Conservation (phyloP, 2,113 vertebrate species). For the Phrynocephalus versicolor region DNA sequence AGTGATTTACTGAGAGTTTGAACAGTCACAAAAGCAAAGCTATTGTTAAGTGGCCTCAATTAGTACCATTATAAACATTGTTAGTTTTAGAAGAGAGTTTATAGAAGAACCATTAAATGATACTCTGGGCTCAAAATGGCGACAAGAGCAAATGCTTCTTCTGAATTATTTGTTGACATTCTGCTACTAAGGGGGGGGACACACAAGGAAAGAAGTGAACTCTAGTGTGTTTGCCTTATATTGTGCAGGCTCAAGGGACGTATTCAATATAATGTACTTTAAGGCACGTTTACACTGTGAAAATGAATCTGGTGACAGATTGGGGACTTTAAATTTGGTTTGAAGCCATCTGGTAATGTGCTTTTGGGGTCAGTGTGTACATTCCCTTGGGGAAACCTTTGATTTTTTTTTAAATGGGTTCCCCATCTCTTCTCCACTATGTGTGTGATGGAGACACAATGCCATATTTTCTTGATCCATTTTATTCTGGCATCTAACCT, state of each 20-base stretch:
- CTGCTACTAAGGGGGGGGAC: not conserved
- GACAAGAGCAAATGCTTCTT: conserved; percentile 3
- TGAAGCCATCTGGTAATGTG: no score
- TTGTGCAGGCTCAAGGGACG: not conserved
- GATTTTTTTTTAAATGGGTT: no score
- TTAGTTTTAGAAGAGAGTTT: conserved; percentile 44
- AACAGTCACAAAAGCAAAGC: conserved; percentile 40
- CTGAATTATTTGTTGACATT: conserved; percentile 62
- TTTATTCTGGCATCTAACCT: no score
- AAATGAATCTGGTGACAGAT: no score
- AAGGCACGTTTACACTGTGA: no score
- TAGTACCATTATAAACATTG: conserved; percentile 62
- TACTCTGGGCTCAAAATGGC: conserved; percentile 58
- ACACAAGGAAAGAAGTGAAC: not conserved
- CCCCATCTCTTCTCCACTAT: no score
- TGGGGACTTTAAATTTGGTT: no score
- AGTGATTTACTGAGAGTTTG: conserved; percentile 64
- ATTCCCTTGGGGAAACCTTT: no score
- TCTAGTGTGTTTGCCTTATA: not conserved
- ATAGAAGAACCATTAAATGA: conserved; percentile 63
- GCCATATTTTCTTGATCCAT: no score
- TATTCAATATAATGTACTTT: not conserved
- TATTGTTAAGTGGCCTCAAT: conserved; percentile 50
- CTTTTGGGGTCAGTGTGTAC: no score
- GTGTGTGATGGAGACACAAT: no score